phyloP scores from a whole-genome alignment of 2,113 vertebrate genomes.

The Daboia siamensis region DNA sequence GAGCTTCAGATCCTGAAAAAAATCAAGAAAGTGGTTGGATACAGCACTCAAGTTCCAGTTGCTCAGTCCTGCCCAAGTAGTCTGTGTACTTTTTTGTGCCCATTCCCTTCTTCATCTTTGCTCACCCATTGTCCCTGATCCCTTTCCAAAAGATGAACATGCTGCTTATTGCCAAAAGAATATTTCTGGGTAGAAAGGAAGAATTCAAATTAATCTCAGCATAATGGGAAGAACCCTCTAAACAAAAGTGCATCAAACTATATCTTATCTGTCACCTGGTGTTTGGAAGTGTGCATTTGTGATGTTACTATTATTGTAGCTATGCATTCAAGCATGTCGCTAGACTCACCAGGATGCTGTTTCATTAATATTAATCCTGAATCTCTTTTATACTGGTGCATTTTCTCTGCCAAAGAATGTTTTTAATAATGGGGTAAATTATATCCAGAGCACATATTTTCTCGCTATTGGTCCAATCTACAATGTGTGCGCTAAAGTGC shows the following conservation, averaged over 20 bases:
- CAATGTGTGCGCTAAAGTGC: conserved; percentile 12
- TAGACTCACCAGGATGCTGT: conserved; percentile 15
- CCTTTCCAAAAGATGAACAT: not conserved
- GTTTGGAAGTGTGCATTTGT: conserved; percentile 21
- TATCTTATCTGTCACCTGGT: not conserved
- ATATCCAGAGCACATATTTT: conserved; percentile 19
- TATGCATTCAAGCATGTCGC: conserved; percentile 9
- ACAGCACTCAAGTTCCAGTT: not conserved
- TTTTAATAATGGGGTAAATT: conserved; percentile 26
- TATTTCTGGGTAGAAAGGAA: not conserved
- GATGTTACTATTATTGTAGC: conserved; percentile 1
- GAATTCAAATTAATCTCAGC: not conserved
- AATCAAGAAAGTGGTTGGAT: not conserved
- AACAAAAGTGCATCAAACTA: not conserved
- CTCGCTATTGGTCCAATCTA: not conserved
- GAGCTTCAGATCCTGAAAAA: not conserved
- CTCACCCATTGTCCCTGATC: not conserved
- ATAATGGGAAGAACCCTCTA: not conserved
- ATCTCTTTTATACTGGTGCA: conserved; percentile 2
- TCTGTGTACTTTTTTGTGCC: not conserved
- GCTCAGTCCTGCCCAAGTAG: not conserved
- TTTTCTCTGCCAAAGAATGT: conserved; percentile 14
- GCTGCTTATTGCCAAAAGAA: not conserved
- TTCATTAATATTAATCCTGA: conserved; percentile 30
- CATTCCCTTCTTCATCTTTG: not conserved